Conservation (phyloP, 2,113 vertebrate genomes). For the Regulus satrapa region DNA sequence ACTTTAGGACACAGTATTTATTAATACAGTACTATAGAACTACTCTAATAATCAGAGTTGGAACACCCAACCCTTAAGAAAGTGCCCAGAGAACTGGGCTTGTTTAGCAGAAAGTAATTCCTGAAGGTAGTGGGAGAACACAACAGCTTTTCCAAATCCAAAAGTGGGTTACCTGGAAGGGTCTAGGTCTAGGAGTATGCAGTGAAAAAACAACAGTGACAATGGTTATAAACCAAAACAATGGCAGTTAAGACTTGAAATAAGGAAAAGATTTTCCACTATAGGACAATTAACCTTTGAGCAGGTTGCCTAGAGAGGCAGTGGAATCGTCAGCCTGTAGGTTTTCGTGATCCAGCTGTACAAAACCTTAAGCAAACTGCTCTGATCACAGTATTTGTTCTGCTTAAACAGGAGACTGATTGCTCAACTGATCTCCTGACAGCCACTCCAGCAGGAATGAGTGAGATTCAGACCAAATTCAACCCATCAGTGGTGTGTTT, state of each 20-base stretch:
- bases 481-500: neutral
- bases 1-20: neutral
- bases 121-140: neutral
- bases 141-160: neutral
- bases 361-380: neutral
- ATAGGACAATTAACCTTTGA: neutral
- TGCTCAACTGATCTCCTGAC: neutral
- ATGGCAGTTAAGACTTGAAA: neutral
- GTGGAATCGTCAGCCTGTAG: neutral
- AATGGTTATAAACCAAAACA: neutral
- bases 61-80: neutral
- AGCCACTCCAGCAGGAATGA: neutral
- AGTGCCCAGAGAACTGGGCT: neutral
- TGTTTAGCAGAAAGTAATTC: neutral
- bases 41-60: neutral
- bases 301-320: neutral
- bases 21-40: neutral
- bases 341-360: neutral
- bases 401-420: neutral
- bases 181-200: fast-evolving
- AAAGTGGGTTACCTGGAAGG: neutral
- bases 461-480: neutral
- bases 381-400: neutral
- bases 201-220: neutral
- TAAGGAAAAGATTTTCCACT: neutral